phyloP scores from a whole-genome alignment of 2,113 vertebrate genomes.

The Syngnathoides biaculeatus region DNA sequence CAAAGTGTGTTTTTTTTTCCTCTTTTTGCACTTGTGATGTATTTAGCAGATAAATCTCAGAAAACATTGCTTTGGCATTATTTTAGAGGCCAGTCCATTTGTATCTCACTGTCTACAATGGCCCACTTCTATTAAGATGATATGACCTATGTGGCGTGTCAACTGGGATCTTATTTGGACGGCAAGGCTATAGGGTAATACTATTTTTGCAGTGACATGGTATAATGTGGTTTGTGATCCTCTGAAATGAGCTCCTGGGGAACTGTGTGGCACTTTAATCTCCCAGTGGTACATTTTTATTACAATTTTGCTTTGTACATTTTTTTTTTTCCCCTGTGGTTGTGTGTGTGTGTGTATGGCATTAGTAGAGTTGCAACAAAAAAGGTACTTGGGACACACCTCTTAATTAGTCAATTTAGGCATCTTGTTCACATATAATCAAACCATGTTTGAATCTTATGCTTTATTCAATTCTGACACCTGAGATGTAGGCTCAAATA shows the following conservation, averaged over 20 bases:
- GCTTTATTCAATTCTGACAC: too few species aligned
- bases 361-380: background rate
- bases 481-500: background rate
- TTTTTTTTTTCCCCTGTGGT: too few species aligned
- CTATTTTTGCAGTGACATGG: slow-evolving; percentile 4
- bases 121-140: slow-evolving; percentile 1
- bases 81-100: background rate
- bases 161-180: background rate
- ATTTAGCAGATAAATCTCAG: too few species aligned
- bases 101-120: background rate
- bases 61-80: background rate
- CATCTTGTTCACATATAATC: background rate
- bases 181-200: background rate
- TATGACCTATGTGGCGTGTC: slow-evolving; percentile 7
- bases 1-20: too few species aligned
- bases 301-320: slow-evolving; percentile 3
- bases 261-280: slow-evolving; percentile 39
- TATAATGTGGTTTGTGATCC: slow-evolving; percentile 25
- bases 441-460: too few species aligned
- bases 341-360: background rate
- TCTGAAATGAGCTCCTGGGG: slow-evolving; percentile 24
- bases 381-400: background rate
- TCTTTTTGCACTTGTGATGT: too few species aligned
- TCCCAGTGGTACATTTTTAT: slow-evolving; percentile 43
- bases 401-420: background rate